Base-by-base conservation (phyloP, 2,888 invertebrate genomes). In the Helicoverpa assulta region DNA sequence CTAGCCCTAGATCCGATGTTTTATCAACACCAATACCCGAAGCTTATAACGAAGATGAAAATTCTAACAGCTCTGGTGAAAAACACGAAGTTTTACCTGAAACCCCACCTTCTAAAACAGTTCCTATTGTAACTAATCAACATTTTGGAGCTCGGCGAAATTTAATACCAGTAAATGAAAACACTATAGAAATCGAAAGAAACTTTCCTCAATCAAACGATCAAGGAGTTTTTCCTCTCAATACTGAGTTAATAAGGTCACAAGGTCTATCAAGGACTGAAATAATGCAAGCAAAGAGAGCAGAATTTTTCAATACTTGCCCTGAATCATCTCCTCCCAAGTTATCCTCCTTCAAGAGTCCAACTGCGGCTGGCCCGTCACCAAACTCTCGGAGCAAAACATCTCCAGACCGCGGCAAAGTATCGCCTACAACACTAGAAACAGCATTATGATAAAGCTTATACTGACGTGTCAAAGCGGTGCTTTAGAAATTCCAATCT, bases 11-110 rank as follows among this genome's bases (percentile, higher is more conserved):
- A 84, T 98, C 98, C 26, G 98, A 98, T 86, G 98, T 98, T 63
- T 96, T 98, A 87, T 98, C 98, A 53, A 97, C 98, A 56, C 98
- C 98, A 68, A 98, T 98, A 90, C 97, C 97, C 52, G 98, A 98
- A 95, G 98, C 97, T 81, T 96, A 96, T 85, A 97, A 97, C 86
- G 98, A 98, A 87, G 98, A 98, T 86, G 98, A 98, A 81, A 97
- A 96, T 83, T 96, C 96, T 1, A 96, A 96, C 76, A 96, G 96
- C 83, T 96, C 96, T 19, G 95, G 96, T 40, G 96, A 97, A 85
- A 96, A 96, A 83, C 94, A 93, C 67, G 96, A 95, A 55, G 80
- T 77, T 26, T 89, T 92, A 26, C 90, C 92, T 29, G 88, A 86
- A 62, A 90, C 86, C 85, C 89, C 90, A 85, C 90, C 92, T 78